Conservation (phyloP, 2,888 invertebrate genomes). For the Criorhina ranunculi region DNA sequence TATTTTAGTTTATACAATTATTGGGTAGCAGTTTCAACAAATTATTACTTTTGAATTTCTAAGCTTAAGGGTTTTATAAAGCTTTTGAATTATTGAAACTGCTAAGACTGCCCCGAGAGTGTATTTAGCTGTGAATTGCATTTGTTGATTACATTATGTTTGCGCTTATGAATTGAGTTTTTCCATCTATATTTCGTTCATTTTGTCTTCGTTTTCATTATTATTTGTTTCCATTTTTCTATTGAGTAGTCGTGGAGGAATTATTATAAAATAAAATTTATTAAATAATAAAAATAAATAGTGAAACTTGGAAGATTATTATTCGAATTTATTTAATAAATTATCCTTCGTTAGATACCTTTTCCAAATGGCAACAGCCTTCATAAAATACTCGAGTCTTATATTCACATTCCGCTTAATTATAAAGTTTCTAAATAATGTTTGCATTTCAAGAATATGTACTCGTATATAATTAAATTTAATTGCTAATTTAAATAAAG, state of each 20-base stretch:
- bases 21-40: slow-evolving; percentile 7
- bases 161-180: slow-evolving; percentile 10
- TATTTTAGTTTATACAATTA: slow-evolving; percentile 22
- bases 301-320: too few relatives aligned
- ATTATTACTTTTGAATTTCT: background rate
- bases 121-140: background rate
- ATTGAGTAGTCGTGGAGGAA: background rate
- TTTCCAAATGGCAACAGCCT: slow-evolving; percentile 12
- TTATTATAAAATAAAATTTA: too few relatives aligned
- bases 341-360: slow-evolving; percentile 21
- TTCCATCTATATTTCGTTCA: background rate
- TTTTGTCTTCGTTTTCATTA: background rate
- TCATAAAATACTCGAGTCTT: background rate
- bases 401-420: too few relatives aligned
- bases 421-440: background rate
- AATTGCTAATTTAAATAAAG: too few relatives aligned
- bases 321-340: background rate
- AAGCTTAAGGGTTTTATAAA: background rate
- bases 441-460: slow-evolving; percentile 8
- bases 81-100: background rate
- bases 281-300: too few relatives aligned
- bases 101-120: background rate
- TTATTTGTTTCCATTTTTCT: background rate
- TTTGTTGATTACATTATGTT: background rate
- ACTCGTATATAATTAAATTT: slow-evolving; percentile 5